A percentile compares a stretch with the other conserved stretches of the same genome.
Conservation (phyloP, 2,113 vertebrate genomes). For the Tichodroma muraria region DNA sequence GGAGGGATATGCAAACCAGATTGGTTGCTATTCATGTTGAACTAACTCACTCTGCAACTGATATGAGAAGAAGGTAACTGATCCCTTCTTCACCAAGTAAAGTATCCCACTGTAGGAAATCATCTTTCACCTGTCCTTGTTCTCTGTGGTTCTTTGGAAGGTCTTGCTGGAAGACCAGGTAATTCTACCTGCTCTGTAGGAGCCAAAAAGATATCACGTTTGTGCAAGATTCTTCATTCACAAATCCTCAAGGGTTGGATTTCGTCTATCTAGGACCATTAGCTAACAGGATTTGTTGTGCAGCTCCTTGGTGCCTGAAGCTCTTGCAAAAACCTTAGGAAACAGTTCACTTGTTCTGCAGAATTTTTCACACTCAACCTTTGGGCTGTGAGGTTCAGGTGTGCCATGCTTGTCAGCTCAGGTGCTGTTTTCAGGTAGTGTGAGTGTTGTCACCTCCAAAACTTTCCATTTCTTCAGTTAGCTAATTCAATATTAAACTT, state of each 20-base stretch:
- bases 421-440: not conserved
- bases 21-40: not conserved
- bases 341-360: not conserved
- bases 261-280: not conserved
- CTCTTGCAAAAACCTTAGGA: not conserved
- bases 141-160: not conserved
- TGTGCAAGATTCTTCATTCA: conserved; percentile 40
- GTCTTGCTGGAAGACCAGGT: conserved; percentile 38
- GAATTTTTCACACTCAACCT: not conserved
- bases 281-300: conserved; percentile 32
- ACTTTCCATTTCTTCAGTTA: not conserved
- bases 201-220: conserved; percentile 13
- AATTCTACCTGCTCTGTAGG: conserved; percentile 20
- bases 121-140: conserved; percentile 44
- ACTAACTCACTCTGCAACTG: not conserved
- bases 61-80: conserved; percentile 1
- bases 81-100: not conserved
- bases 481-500: not conserved
- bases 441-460: not conserved
- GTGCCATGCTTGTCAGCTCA: accelerated
- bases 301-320: not conserved
- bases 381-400: not conserved
- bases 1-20: conserved; percentile 19
- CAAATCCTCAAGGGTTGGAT: conserved; percentile 11
- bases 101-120: conserved; percentile 4